phyloP scores from a whole-genome alignment of 2,888 invertebrate genomes.

The Eueremaeus valkanovi region DNA sequence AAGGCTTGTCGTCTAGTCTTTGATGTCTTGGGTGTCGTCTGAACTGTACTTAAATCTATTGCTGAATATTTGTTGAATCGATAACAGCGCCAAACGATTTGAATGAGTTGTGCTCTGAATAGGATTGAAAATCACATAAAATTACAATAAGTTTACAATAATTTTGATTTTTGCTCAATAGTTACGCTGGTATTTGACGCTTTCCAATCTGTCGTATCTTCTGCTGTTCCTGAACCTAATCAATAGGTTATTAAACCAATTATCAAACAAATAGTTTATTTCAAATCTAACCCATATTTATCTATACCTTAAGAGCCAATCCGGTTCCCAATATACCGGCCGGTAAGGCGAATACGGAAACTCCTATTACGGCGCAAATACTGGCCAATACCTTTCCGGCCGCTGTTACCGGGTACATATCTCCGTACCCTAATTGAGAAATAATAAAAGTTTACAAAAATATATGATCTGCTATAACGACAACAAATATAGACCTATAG shows the following conservation, averaged over 20 bases:
- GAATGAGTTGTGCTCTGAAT: not conserved
- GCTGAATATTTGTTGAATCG: not conserved
- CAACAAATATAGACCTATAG: slow-evolving; percentile 47
- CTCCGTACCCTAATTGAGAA: slow-evolving; percentile 53
- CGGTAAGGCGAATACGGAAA: slow-evolving; percentile 58
- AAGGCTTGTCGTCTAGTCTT: not conserved
- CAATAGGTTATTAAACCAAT: not conserved
- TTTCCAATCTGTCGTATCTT: not conserved
- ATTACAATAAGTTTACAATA: not conserved
- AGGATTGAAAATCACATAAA: not conserved
- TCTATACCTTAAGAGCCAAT: slow-evolving; percentile 17
- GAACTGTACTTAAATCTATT: not conserved
- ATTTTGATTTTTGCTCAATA: not conserved
- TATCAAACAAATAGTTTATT: not conserved
- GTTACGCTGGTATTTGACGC: slow-evolving; percentile 12
- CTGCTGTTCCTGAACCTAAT: slow-evolving; percentile 28
- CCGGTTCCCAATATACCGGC: slow-evolving; percentile 52
- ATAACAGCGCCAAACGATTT: not conserved
- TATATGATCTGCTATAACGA: not conserved
- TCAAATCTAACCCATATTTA: not conserved
- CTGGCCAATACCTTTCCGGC: slow-evolving; percentile 57
- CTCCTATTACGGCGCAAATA: slow-evolving; percentile 56
- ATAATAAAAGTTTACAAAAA: too few species aligned
- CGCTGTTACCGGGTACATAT: slow-evolving; percentile 56
- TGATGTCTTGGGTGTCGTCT: not conserved